Percentiles rank a stretch among this genome's conserved stretches.
Conservation (phyloP, 2,113 vertebrate genomes). For the Scytalopus superciliaris region DNA sequence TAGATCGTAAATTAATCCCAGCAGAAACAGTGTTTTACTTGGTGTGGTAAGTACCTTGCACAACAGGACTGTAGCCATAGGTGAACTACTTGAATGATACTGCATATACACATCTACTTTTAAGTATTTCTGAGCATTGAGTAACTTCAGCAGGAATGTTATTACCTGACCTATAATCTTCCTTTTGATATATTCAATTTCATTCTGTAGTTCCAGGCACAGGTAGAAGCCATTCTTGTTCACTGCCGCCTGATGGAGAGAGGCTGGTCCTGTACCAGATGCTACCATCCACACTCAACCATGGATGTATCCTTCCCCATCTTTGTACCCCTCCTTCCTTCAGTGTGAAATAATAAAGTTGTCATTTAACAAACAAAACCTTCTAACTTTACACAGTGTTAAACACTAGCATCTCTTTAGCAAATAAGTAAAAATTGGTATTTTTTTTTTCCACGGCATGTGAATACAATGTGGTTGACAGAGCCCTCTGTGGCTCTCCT, state of each 20-base stretch:
- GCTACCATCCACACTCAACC: background rate
- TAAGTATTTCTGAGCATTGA: background rate
- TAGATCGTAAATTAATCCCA: background rate
- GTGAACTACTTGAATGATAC: background rate
- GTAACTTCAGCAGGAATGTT: background rate
- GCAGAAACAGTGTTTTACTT: background rate
- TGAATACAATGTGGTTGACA: rapidly evolving
- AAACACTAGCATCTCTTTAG: background rate
- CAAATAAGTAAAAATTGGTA: background rate
- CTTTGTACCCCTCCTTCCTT: background rate
- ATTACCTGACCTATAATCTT: background rate
- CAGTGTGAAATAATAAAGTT: background rate
- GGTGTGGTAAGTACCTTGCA: background rate
- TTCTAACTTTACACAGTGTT: background rate
- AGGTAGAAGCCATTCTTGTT: rapidly evolving
- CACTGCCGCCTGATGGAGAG: rapidly evolving
- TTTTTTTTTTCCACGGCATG: rapidly evolving
- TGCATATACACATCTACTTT: background rate
- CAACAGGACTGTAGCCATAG: rapidly evolving
- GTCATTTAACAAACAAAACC: background rate
- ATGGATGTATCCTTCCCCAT: rapidly evolving
- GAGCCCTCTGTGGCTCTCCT: background rate
- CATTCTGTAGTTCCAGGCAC: background rate
- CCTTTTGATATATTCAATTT: background rate
- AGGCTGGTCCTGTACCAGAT: background rate